Evolutionary conservation across 1,140 invertebrate species (phyloP).

Genomic region (Ridgeia piscesae): DNA sequence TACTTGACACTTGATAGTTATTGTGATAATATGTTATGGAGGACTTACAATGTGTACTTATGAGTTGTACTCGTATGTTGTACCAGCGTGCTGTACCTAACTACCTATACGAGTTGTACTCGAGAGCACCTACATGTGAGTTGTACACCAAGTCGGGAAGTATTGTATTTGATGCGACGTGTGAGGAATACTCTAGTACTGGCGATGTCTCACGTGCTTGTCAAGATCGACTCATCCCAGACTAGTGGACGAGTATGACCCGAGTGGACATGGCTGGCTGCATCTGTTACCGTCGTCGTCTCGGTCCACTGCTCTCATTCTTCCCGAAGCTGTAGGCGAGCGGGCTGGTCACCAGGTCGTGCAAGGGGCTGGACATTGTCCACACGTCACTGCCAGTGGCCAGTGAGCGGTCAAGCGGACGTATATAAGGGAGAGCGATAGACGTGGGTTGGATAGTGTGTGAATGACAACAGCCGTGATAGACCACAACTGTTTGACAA

Average conservation of each 20-base stretch:
- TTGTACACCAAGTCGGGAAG: not conserved
- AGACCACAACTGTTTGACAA: not conserved
- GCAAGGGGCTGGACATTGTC: not conserved
- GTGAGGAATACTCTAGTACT: not conserved
- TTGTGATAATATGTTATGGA: no score
- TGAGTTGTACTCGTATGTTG: no score
- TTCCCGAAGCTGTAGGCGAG: not conserved
- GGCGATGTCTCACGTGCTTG: not conserved
- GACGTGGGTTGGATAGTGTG: not conserved
- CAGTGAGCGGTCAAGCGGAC: not conserved
- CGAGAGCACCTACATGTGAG: no score
- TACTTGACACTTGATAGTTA: no score
- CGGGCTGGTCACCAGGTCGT: not conserved
- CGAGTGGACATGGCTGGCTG: not conserved
- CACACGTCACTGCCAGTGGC: not conserved
- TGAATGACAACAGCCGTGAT: not conserved
- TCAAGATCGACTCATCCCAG: not conserved
- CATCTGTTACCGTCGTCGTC: not conserved
- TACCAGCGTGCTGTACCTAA: no score
- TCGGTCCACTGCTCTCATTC: not conserved
- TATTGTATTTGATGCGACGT: not conserved
- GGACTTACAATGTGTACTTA: no score
- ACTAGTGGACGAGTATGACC: no score
- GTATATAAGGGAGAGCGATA: not conserved
- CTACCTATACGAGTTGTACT: no score